Evolutionary conservation across 2,797 vertebrate genomes (phyloP).

Genomic region (Phataginus tetradactyla): DNA sequence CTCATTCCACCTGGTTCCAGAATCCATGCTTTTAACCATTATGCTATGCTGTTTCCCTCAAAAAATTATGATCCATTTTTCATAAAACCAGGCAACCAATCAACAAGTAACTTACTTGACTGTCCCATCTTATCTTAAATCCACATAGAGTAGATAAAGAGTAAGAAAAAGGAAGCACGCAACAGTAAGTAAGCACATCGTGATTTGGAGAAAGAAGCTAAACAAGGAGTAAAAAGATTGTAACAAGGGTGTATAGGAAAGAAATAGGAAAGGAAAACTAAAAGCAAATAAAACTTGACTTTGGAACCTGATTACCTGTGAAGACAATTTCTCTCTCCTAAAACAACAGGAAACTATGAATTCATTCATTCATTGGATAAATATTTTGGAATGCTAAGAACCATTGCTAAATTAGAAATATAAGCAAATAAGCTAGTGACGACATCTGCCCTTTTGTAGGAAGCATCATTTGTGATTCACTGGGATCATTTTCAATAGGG

Average conservation of each 20-base stretch:
- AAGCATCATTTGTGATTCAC: neutral
- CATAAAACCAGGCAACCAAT: neutral
- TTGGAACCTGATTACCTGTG: neutral
- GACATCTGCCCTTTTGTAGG: neutral
- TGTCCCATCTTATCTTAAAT: neutral
- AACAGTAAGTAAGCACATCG: neutral
- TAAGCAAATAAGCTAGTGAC: neutral
- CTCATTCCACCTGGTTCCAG: neutral
- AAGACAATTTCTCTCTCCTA: neutral
- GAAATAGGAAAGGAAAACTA: neutral
- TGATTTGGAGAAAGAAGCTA: neutral
- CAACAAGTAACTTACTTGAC: neutral
- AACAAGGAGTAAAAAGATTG: neutral
- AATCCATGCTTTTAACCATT: neutral
- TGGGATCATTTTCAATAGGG: neutral
- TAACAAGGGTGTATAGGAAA: neutral
- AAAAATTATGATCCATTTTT: neutral
- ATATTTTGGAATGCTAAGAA: neutral
- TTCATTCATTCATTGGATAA: neutral
- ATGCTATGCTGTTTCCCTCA: neutral
- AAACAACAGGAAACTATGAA: neutral
- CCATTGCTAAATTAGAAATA: neutral
- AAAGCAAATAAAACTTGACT: neutral
- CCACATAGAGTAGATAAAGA: neutral
- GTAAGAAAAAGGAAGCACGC: neutral